phyloP scores from a whole-genome alignment of 2,113 vertebrate genomes.

The Semnornis frantzii region DNA sequence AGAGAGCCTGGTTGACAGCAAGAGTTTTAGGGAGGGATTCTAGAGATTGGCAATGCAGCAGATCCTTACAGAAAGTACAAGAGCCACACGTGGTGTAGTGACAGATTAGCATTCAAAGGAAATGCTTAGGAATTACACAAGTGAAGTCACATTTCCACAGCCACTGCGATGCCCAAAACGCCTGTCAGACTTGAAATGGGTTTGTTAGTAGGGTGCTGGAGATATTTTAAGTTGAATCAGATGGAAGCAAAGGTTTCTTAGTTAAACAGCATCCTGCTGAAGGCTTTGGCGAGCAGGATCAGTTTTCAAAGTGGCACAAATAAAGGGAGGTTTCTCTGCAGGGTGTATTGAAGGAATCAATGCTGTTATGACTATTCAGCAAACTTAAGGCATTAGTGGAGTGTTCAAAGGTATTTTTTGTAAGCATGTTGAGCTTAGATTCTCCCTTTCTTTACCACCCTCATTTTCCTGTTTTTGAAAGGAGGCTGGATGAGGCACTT shows the following conservation, averaged over 20 bases:
- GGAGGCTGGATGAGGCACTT: too few species aligned
- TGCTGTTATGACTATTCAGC: not conserved
- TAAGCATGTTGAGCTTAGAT: not conserved
- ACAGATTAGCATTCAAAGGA: not conserved
- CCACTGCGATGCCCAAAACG: not conserved
- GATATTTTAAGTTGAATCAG: not conserved
- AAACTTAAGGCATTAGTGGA: not conserved
- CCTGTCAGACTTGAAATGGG: not conserved
- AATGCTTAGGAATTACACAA: not conserved
- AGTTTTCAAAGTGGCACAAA: not conserved
- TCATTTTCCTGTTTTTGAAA: not conserved
- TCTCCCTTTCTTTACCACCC: fast-evolving
- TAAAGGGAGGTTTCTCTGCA: not conserved
- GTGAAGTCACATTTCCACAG: not conserved
- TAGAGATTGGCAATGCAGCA: not conserved
- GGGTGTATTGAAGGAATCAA: not conserved
- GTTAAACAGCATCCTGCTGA: not conserved
- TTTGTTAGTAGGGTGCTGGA: not conserved
- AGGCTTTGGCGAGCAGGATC: not conserved
- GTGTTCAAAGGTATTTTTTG: not conserved
- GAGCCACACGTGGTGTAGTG: not conserved
- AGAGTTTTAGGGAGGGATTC: not conserved
- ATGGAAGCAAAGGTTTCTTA: not conserved
- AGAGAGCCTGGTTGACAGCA: not conserved
- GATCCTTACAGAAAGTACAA: not conserved